A percentile compares a stretch with the other conserved stretches of the same genome.
phyloP scores from a whole-genome alignment of 1,140 invertebrate species.

The Pseudomyrmex gracilis region DNA sequence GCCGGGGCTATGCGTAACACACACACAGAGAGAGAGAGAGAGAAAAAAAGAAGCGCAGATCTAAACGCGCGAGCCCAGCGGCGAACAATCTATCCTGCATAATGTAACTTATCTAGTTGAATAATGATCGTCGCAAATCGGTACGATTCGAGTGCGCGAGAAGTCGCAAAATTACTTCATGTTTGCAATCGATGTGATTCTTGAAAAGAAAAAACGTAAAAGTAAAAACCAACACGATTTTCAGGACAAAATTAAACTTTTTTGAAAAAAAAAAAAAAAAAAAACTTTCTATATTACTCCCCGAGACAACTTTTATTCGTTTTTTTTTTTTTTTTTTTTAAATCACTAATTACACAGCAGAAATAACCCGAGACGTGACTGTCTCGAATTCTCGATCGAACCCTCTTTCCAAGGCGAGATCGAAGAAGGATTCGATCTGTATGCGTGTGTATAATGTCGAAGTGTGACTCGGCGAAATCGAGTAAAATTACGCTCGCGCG shows the following conservation, averaged over 20 bases:
- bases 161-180: neutral
- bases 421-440: neutral
- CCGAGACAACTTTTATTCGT: too few relatives aligned
- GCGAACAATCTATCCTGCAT: neutral
- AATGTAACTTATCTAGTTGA: slow-evolving; percentile 15
- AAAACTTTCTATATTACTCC: too few relatives aligned
- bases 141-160: neutral
- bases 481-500: slow-evolving; percentile 36
- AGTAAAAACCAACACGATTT: neutral
- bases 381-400: neutral
- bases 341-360: too few relatives aligned
- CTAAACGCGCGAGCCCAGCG: slow-evolving; percentile 11
- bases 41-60: slow-evolving; percentile 23
- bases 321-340: too few relatives aligned
- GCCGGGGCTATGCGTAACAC: slow-evolving; percentile 19
- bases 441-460: neutral
- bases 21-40: too few relatives aligned
- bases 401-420: neutral
- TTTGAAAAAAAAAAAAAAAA: neutral
- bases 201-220: neutral
- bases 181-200: neutral
- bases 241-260: neutral
- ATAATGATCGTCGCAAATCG: neutral
- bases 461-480: neutral
- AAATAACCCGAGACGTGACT: too few relatives aligned